Percentiles rank a stretch among this genome's conserved stretches.
These are phyloP conservation scores for Laupala kohalensis DNA, from an alignment of 1,140 invertebrate species.

Conservation along the genomic window DNA sequence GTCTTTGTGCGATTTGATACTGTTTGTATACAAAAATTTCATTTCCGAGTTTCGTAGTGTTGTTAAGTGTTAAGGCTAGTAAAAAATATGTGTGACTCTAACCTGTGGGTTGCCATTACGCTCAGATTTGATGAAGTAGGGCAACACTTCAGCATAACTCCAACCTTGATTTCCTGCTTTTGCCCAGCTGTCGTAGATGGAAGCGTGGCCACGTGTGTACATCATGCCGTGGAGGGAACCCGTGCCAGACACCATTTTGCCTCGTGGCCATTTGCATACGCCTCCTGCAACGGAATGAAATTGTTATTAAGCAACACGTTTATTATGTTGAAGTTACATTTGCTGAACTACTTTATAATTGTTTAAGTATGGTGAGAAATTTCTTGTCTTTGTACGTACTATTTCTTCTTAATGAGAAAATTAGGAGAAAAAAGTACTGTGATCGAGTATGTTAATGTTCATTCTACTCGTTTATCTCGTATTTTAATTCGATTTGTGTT, in stretches of 20 bases:
- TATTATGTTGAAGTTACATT: slow-evolving; percentile 5
- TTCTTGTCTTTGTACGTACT: too few relatives aligned
- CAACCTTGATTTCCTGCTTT: slow-evolving; percentile 25
- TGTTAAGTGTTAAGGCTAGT: too few relatives aligned
- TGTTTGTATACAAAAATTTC: too few relatives aligned
- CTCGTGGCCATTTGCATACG: slow-evolving; percentile 11
- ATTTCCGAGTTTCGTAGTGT: too few relatives aligned
- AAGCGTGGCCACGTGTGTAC: slow-evolving; percentile 39
- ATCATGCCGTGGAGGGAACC: slow-evolving; percentile 37
- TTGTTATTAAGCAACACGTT: neutral
- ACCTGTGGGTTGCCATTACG: slow-evolving; percentile 21
- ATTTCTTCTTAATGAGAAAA: too few relatives aligned
- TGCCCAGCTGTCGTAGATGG: slow-evolving; percentile 44
- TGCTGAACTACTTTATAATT: neutral
- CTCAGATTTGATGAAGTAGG: slow-evolving; percentile 28
- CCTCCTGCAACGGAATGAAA: slow-evolving; percentile 2
- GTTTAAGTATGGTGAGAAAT: neutral
- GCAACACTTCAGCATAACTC: slow-evolving; percentile 34
- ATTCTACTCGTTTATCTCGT: too few relatives aligned
- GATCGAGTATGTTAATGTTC: too few relatives aligned
- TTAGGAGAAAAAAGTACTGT: too few relatives aligned
- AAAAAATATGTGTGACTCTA: too few relatives aligned
- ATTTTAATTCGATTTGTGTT: too few relatives aligned
- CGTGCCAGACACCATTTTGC: slow-evolving; percentile 32
- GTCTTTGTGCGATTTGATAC: slow-evolving; percentile 24